Percentiles rank a stretch among this genome's conserved stretches.
Evolutionary conservation across 2,888 invertebrate species (phyloP).

Genomic region (Ecliptopera silaceata): DNA sequence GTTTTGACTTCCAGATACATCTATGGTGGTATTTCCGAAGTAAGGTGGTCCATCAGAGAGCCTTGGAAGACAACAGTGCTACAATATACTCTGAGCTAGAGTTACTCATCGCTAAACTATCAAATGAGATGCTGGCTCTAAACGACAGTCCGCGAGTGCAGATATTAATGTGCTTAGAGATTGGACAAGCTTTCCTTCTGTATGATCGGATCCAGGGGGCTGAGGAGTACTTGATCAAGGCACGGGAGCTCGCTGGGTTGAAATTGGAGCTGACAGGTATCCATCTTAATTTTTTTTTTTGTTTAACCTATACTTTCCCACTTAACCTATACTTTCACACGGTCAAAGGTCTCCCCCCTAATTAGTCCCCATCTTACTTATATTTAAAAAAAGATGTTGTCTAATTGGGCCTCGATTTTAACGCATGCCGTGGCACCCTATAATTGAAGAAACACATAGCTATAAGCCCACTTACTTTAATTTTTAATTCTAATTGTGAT

Average conservation of each 20-base stretch:
- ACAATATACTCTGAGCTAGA: conserved; percentile 85
- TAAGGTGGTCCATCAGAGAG: conserved; percentile 88
- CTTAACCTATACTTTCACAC: too few relatives aligned
- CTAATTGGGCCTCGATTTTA: too few relatives aligned
- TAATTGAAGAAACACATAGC: too few relatives aligned
- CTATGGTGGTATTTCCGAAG: conserved; percentile 90
- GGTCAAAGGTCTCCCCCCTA: too few relatives aligned
- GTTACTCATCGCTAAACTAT: conserved; percentile 68
- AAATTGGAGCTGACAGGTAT: conserved; percentile 86
- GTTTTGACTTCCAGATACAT: conserved; percentile 61
- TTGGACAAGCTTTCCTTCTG: conserved; percentile 86
- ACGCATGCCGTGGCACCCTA: too few relatives aligned
- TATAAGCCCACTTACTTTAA: too few relatives aligned
- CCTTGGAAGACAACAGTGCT: conserved; percentile 89
- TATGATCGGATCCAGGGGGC: conserved; percentile 89
- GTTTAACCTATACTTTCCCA: too few relatives aligned
- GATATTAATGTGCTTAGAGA: conserved; percentile 74
- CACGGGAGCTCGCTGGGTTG: conserved; percentile 85
- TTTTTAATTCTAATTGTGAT: too few relatives aligned
- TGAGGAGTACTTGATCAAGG: conserved; percentile 85
- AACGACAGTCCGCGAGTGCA: conserved; percentile 59
- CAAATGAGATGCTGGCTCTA: conserved; percentile 63
- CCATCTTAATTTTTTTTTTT: too few relatives aligned
- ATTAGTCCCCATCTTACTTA: too few relatives aligned
- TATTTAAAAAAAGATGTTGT: too few relatives aligned